Conservation (phyloP, 2,113 vertebrate genomes). For the Pluvialis apricaria region DNA sequence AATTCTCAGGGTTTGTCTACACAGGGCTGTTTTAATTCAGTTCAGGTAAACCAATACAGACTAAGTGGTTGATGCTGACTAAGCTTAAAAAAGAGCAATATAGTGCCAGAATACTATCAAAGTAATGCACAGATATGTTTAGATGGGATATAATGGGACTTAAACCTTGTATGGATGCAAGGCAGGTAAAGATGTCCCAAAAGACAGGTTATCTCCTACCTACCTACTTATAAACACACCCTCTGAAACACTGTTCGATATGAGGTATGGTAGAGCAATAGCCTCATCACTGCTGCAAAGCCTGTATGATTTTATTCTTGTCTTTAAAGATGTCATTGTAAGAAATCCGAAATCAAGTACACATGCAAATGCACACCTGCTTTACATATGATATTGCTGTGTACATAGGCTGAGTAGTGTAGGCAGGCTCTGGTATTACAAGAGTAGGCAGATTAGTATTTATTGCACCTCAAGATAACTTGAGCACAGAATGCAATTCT, state of each 20-base stretch:
- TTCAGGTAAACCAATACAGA: not conserved
- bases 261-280: not conserved
- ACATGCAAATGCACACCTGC: not conserved
- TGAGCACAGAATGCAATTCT: not conserved
- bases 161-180: not conserved
- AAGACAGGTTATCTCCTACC: not conserved
- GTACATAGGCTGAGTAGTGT: not conserved
- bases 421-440: not conserved
- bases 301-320: not conserved
- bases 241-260: not conserved
- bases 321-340: not conserved
- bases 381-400: not conserved
- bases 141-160: not conserved
- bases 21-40: not conserved
- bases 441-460: not conserved
- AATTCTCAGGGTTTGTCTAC: not conserved
- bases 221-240: not conserved
- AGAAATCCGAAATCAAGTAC: not conserved
- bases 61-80: not conserved
- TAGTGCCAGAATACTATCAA: not conserved
- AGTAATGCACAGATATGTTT: not conserved
- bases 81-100: not conserved
- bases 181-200: not conserved
- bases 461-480: not conserved
- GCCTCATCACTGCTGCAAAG: not conserved